Conservation (phyloP, 2,888 invertebrate species). For the Psococerastis gibbosa region DNA sequence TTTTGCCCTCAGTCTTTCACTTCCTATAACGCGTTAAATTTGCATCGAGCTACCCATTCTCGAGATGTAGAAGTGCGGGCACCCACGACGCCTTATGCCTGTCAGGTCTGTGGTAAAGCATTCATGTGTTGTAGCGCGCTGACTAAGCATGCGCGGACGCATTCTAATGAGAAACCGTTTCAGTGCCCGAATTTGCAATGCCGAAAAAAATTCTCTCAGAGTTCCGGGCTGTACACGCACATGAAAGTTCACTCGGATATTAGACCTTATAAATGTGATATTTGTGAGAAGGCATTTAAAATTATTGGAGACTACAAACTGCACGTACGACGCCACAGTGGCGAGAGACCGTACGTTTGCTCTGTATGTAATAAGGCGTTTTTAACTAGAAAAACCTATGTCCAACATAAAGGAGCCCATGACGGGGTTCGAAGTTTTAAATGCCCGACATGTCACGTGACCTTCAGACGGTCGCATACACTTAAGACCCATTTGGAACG, state of each 20-base stretch:
- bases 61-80: neutral
- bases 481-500: neutral
- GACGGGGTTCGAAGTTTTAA: neutral
- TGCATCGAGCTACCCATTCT: neutral
- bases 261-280: constrained; percentile 1
- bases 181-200: neutral
- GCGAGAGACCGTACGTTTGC: neutral
- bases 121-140: neutral
- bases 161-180: neutral
- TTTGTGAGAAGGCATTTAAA: neutral
- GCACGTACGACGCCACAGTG: neutral
- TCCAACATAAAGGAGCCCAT: neutral
- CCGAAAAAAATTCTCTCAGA: neutral
- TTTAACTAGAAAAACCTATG: neutral
- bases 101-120: neutral
- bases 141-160: neutral
- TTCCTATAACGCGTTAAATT: neutral
- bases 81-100: neutral
- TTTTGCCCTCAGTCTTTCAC: neutral
- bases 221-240: constrained; percentile 2
- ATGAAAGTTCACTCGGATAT: constrained; percentile 1
- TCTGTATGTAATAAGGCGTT: neutral
- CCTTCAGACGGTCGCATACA: neutral
- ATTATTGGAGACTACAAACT: neutral
- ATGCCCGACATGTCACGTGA: neutral